Percentiles rank a stretch among this genome's conserved stretches.
These are phyloP conservation scores for Sinelater perroti DNA, from an alignment of 2,888 invertebrate genomes.

Conservation along the genomic window DNA sequence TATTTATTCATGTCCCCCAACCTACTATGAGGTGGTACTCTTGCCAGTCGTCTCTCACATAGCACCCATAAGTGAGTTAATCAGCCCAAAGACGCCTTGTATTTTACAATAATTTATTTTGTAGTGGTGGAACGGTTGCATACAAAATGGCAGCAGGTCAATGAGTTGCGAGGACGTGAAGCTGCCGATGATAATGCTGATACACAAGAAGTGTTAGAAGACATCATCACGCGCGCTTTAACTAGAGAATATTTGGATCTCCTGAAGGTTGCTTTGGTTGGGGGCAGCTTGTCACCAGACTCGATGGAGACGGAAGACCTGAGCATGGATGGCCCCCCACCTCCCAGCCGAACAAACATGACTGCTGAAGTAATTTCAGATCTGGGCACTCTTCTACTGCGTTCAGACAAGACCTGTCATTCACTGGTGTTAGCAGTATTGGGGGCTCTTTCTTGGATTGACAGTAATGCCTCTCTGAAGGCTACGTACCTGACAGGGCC, in stretches of 20 bases:
- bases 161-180: conserved; percentile 78
- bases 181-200: conserved; percentile 81
- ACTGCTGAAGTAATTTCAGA: conserved; percentile 82
- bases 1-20: conserved; percentile 84
- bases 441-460: conserved; percentile 83
- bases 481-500: conserved; percentile 80
- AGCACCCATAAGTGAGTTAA: conserved; percentile 78
- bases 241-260: conserved; percentile 90
- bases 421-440: conserved; percentile 71
- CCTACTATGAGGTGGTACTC: conserved; percentile 78
- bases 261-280: conserved; percentile 77
- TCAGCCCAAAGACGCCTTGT: too few species aligned
- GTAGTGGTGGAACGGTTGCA: conserved; percentile 74
- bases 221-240: conserved; percentile 84
- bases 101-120: too few species aligned
- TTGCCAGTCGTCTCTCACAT: conserved; percentile 82
- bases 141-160: conserved; percentile 82
- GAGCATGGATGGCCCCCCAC: conserved; percentile 74
- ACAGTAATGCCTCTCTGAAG: conserved; percentile 82
- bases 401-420: conserved; percentile 71
- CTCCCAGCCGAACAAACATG: conserved; percentile 60
- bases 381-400: conserved; percentile 77
- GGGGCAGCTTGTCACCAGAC: conserved; percentile 66
- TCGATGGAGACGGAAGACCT: conserved; percentile 73
- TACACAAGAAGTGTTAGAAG: conserved; percentile 84